Evolutionary conservation across 2,888 invertebrate genomes (phyloP).

Genomic region (Alsophila aescularia): DNA sequence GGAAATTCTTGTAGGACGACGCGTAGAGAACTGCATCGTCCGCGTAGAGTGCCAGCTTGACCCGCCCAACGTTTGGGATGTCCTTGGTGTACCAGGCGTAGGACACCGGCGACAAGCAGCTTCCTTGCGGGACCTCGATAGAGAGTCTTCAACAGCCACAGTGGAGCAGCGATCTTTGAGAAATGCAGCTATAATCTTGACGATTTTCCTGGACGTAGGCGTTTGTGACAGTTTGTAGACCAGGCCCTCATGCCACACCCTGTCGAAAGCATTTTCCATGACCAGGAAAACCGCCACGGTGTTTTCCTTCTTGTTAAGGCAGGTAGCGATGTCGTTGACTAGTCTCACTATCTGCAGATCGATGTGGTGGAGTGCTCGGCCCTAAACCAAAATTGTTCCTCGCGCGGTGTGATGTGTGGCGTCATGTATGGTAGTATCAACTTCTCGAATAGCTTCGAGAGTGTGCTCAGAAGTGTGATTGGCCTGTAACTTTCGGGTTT

Average conservation of each 20-base stretch:
- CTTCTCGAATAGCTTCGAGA: conserved; percentile 1
- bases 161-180: conserved; percentile 3
- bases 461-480: conserved; percentile 21
- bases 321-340: conserved; percentile 30
- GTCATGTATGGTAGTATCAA: neutral
- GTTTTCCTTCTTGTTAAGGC: conserved; percentile 28
- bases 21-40: conserved; percentile 19
- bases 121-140: conserved; percentile 1
- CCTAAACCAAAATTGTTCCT: conserved; percentile 1
- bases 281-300: conserved; percentile 40
- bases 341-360: conserved; percentile 40
- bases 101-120: conserved; percentile 31
- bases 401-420: neutral
- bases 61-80: conserved; percentile 22
- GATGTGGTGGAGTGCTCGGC: conserved; percentile 40
- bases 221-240: conserved; percentile 36
- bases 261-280: conserved; percentile 40
- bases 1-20: neutral
- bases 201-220: conserved; percentile 12
- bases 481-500: conserved; percentile 32
- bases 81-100: conserved; percentile 33
- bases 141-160: neutral
- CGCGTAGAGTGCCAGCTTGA: conserved; percentile 36
- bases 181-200: conserved; percentile 30
- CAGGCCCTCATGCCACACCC: conserved; percentile 47